phyloP scores from a whole-genome alignment of 2,113 vertebrate species.

The Piprites chloris region DNA sequence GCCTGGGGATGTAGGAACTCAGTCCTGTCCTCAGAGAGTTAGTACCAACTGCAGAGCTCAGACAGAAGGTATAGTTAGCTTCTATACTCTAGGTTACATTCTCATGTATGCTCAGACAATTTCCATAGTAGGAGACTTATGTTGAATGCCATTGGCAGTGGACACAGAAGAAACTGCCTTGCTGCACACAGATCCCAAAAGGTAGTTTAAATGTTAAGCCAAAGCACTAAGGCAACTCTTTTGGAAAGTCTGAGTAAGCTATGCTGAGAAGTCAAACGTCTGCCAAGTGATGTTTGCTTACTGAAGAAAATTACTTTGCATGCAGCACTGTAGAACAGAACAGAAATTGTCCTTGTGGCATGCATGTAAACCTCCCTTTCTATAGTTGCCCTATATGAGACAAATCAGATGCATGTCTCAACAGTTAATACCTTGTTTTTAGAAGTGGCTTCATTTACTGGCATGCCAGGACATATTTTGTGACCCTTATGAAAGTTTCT shows the following conservation, averaged over 20 bases:
- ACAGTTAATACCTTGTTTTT: neutral
- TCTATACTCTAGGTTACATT: neutral
- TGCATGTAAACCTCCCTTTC: neutral
- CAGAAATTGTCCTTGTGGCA: neutral
- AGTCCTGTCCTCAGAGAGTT: neutral
- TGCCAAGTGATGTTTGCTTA: neutral
- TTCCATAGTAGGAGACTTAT: neutral
- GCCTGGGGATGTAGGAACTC: neutral
- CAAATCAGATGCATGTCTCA: neutral
- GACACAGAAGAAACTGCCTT: neutral
- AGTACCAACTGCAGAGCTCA: neutral
- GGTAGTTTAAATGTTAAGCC: neutral
- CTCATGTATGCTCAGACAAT: neutral
- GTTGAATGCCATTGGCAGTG: neutral
- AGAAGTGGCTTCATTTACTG: neutral
- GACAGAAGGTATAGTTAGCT: neutral
- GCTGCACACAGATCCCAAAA: neutral
- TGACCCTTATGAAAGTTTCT: neutral
- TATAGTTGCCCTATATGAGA: neutral
- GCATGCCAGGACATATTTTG: neutral
- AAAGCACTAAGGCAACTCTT: neutral
- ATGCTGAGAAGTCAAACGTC: neutral
- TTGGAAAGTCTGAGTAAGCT: neutral
- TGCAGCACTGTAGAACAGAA: neutral
- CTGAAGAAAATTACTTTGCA: neutral